Base-by-base conservation (phyloP, 2,797 vertebrate species). In the Lates japonicus region DNA sequence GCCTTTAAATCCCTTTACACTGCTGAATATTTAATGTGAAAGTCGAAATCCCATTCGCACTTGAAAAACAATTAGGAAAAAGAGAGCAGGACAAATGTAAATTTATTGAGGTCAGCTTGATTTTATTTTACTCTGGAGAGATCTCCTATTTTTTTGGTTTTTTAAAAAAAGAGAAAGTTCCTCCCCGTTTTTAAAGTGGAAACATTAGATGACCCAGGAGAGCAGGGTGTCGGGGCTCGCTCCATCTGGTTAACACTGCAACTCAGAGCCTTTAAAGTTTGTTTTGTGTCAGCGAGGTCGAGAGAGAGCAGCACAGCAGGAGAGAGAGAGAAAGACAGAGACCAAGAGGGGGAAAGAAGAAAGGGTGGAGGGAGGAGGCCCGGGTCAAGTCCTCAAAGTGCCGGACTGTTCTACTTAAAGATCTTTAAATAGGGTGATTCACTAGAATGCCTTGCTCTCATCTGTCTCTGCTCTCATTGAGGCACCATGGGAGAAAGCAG, bases 341-440 rank as follows among this genome's bases (percentile, higher is more conserved):
- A 65, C 46, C 59, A 42, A 74, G 59, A 80, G 63, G 39, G 58
- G 71, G 59, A 22, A 13, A 42, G 70, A 60, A 57, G 54, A 75
- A 71, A 63, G 71, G 67, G 41, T 20, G 61, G 76, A 52, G 68
- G 69, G 76, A 65, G 60, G 76, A 82, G 84, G 83, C 74, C 78
- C 16, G 58, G 91, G 94, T 93, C 73, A 70, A 92, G 91, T 93
- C 89, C 93, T 94, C 83, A 87, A 94, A 94, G 89, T 65, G 78
- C 73, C 31, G 77, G 83, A 87, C 85, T 95, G 94, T 92, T 94
- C 94, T 87, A 95, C 86, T 95, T 95, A 94, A 90, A 88, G 82
- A 88, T 92, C 92, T 92, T 94, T 93, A 94, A 95, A 95, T 94
- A 94, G 94, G 86, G 83, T 92, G 85, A 86, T 86, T 92, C 83